Evolutionary conservation across 2,113 vertebrate species (phyloP).

Genomic region (Tupaia chinensis): DNA sequence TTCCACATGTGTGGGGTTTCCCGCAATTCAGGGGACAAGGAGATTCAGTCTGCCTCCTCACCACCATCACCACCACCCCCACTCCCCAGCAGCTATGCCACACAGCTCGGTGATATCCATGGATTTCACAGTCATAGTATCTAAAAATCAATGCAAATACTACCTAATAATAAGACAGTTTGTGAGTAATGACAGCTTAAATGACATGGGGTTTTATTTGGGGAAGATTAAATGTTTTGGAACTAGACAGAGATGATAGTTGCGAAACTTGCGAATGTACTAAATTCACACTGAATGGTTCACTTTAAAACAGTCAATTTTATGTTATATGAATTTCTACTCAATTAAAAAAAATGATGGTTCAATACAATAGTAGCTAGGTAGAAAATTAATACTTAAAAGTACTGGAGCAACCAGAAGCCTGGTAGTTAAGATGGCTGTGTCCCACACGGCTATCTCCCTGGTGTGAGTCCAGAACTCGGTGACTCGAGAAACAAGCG

Average conservation of each 20-base stretch:
- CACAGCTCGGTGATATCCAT: rapidly evolving
- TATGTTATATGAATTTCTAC: neutral
- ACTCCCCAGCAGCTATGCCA: neutral
- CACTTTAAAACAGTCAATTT: slow-evolving; percentile 27
- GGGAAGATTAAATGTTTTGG: neutral
- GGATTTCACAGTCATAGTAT: neutral
- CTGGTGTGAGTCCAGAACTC: too few relatives aligned
- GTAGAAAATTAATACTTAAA: slow-evolving; percentile 43
- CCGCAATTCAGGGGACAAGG: neutral
- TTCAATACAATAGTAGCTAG: neutral
- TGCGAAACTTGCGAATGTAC: neutral
- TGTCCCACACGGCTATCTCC: too few relatives aligned
- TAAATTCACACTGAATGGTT: neutral
- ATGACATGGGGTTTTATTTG: neutral
- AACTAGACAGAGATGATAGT: neutral
- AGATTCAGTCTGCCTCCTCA: neutral
- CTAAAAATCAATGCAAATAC: neutral
- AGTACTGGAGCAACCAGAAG: too few relatives aligned
- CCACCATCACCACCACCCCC: neutral
- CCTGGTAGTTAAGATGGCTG: too few relatives aligned
- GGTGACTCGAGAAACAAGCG: too few relatives aligned
- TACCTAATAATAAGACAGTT: neutral
- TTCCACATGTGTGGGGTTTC: neutral
- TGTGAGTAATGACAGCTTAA: neutral
- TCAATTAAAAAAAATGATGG: neutral